phyloP scores from a whole-genome alignment of 2,113 vertebrate genomes.

The Myiozetetes cayanensis region DNA sequence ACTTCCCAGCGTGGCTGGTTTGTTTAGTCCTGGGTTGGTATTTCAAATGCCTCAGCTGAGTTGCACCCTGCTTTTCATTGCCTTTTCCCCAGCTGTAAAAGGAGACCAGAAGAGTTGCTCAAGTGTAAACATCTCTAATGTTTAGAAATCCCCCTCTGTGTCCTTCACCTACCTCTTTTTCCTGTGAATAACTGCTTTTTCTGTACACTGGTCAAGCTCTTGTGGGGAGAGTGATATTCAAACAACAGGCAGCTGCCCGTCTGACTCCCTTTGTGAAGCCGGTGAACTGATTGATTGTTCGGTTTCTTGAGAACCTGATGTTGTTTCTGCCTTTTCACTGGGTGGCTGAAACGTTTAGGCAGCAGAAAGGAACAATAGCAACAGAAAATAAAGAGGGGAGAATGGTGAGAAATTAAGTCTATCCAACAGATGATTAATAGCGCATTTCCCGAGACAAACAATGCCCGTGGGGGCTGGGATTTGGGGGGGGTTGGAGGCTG shows the following conservation, averaged over 20 bases:
- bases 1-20: neutral
- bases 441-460: constrained; percentile 22
- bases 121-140: neutral
- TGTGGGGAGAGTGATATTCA: constrained; percentile 6
- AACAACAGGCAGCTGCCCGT: constrained; percentile 36
- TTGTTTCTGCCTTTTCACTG: constrained; percentile 43
- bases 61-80: neutral
- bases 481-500: neutral
- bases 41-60: neutral
- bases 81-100: neutral
- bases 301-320: constrained; percentile 37
- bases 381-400: neutral
- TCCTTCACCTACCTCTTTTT: constrained; percentile 32
- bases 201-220: neutral
- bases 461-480: neutral
- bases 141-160: constrained; percentile 12
- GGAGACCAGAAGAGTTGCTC: neutral
- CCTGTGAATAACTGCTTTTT: constrained; percentile 22
- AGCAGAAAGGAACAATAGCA: constrained; percentile 21
- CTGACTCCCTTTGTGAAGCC: constrained; percentile 19
- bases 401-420: constrained; percentile 30
- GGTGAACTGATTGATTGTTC: constrained; percentile 39
- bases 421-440: constrained; percentile 7
- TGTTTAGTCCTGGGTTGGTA: neutral
- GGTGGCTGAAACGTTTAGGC: neutral